These are phyloP conservation scores for Berghia stephanieae DNA, from an alignment of 1,140 invertebrate species.

Conservation along the genomic window DNA sequence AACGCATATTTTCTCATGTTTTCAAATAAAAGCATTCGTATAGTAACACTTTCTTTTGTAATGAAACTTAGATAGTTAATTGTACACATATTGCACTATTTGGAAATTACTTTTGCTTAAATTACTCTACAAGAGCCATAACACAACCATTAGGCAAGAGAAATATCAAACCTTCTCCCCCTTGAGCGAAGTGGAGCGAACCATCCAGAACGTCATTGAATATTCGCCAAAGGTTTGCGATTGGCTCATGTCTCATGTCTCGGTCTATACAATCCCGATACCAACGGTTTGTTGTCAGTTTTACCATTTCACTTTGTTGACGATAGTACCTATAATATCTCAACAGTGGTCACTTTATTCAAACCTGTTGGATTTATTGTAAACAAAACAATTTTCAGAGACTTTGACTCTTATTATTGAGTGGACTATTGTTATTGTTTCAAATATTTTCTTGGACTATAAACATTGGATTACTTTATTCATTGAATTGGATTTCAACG, in stretches of 20 bases:
- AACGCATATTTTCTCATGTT: too few species aligned
- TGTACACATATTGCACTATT: not conserved
- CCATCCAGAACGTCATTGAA: conserved; percentile 32
- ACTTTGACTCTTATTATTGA: too few species aligned
- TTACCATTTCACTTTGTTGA: not conserved
- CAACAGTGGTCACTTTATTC: not conserved
- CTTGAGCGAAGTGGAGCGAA: not conserved
- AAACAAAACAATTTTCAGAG: too few species aligned
- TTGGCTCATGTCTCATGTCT: conserved; percentile 24
- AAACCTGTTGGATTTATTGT: not conserved
- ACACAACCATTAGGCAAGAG: not conserved
- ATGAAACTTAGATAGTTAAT: too few species aligned
- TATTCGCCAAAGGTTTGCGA: conserved; percentile 21
- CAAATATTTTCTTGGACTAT: not conserved
- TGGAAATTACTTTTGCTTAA: not conserved
- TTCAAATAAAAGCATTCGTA: too few species aligned
- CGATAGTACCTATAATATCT: not conserved
- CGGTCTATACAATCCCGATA: conserved; percentile 18
- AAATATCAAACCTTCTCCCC: not conserved
- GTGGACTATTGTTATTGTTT: too few species aligned
- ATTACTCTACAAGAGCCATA: not conserved
- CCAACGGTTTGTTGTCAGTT: not conserved
- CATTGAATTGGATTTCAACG: not conserved
- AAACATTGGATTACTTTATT: conserved; percentile 1
- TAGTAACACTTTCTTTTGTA: too few species aligned